Base-by-base conservation (phyloP, 2,113 vertebrate genomes). In the Xiphophorus hellerii region DNA sequence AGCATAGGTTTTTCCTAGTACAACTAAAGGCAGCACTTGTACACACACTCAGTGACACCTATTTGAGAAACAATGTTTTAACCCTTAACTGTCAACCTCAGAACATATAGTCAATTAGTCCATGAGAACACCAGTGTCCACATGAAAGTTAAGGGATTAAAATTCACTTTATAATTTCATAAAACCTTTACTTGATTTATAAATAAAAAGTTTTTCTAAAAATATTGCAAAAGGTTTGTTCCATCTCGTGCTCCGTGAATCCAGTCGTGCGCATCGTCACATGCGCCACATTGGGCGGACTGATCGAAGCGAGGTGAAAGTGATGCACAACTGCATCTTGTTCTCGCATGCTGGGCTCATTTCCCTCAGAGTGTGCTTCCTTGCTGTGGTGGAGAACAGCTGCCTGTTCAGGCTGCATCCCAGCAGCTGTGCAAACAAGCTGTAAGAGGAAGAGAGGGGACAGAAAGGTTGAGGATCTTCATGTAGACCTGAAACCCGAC, bases 381-480 rank as follows among this genome's bases (percentile, higher is more conserved):
- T 85, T 33, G 28, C 62, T 75, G 80, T 84, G 72, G 63, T 77
- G 28, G 44, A 82, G 88, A 85, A 82, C 89, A 91, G 90, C 84
- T 90, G 88, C 74, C 82, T 74, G 80, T 77, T 69, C 60, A 22
- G 73, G 68, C 83, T 84, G 81, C 84, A 69, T 81, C 85, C 82
- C 90, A 85, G 81, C 92, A 93, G 93, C 89, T 93, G 93, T 85
- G 89, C 87, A 93, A 93, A 93, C 89, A 91, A 84, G 54, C 83
- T 71, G 73, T 10, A 4, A 76, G 54, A 82, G 58, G 71, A 82
- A 51, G n/a, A 1, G 51, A 64, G 78, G 65, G 72, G 80, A 67
- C 80, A 79, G 73, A 68, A 76, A 54, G 73, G 74, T 63, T 20
- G 62, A 28, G 37, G 62, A 65, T 65, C 73, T 82, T 67, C 69